Conservation (phyloP, 2,113 vertebrate species). For the Microtus richardsoni region DNA sequence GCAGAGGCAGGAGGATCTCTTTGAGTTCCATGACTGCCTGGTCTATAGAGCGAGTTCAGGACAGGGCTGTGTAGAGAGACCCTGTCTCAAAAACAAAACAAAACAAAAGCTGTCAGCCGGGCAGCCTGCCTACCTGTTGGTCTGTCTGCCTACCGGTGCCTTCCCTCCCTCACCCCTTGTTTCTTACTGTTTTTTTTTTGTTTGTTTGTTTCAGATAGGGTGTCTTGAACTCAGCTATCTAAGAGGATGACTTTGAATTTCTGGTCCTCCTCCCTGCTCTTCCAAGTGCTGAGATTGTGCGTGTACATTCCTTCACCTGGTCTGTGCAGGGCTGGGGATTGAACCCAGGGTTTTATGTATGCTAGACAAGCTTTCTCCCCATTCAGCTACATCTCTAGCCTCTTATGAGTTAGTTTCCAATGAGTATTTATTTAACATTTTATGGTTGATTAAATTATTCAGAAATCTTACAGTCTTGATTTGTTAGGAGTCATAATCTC, state of each 20-base stretch:
- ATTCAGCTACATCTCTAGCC: background rate
- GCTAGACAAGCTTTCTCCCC: background rate
- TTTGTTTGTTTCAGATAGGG: background rate
- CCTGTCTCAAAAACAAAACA: background rate
- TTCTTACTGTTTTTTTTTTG: background rate
- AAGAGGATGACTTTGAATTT: background rate
- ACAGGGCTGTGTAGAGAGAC: background rate
- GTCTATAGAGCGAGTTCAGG: background rate
- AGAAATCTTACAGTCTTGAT: background rate
- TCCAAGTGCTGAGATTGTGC: background rate
- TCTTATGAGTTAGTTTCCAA: conserved; percentile 18
- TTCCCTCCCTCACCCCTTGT: background rate
- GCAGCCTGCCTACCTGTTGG: background rate
- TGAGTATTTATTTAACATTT: conserved; percentile 29
- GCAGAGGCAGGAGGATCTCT: background rate
- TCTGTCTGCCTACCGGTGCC: background rate
- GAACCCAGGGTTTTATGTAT: background rate
- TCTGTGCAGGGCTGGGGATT: background rate
- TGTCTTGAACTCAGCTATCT: background rate
- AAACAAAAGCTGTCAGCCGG: background rate
- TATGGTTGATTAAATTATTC: background rate
- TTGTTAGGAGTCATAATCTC: background rate
- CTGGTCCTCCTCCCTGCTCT: background rate
- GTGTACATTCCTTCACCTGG: background rate
- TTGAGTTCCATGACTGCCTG: background rate